Conservation (phyloP, 92 coral and sea anemone species). For the Actinostola sp. region DNA sequence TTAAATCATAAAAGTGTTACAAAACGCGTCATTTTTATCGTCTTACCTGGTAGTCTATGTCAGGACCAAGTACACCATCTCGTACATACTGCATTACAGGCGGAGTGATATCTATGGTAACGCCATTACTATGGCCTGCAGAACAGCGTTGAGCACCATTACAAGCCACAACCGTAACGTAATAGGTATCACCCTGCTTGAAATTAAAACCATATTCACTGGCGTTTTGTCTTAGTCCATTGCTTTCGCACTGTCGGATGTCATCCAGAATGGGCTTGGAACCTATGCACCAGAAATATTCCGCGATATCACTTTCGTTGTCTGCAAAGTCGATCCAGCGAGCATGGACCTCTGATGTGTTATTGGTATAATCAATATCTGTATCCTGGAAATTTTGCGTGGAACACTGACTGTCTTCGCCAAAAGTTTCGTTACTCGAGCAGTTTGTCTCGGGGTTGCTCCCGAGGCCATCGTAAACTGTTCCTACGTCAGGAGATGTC, state of each 20-base stretch:
- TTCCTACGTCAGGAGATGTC: conserved; percentile 78
- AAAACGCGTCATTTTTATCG: not conserved
- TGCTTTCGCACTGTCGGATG: conserved; percentile 84
- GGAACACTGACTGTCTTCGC: conserved; percentile 91
- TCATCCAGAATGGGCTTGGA: conserved; percentile 78
- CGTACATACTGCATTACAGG: conserved; percentile 86
- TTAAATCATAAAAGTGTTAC: too few relatives aligned
- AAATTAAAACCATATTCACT: conserved; percentile 81
- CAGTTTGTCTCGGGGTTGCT: conserved; percentile 81
- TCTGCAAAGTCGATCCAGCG: conserved; percentile 96
- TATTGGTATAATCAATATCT: conserved; percentile 81
- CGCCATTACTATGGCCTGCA: conserved; percentile 88
- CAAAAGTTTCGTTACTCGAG: conserved; percentile 79
- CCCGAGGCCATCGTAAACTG: conserved; percentile 92
- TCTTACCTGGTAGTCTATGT: conserved; percentile 90
- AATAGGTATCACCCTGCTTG: conserved; percentile 74
- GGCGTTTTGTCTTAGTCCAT: conserved; percentile 76
- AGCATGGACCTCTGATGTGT: conserved; percentile 83
- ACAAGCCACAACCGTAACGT: conserved; percentile 92
- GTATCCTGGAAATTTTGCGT: conserved; percentile 81
- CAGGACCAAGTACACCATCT: conserved; percentile 97
- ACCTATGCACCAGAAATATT: conserved; percentile 94
- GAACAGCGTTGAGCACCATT: conserved; percentile 93
- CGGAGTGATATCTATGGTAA: conserved; percentile 88
- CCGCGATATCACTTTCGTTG: conserved; percentile 84